Conservation (phyloP, 2,888 invertebrate genomes). For the Drosophila mettleri region DNA sequence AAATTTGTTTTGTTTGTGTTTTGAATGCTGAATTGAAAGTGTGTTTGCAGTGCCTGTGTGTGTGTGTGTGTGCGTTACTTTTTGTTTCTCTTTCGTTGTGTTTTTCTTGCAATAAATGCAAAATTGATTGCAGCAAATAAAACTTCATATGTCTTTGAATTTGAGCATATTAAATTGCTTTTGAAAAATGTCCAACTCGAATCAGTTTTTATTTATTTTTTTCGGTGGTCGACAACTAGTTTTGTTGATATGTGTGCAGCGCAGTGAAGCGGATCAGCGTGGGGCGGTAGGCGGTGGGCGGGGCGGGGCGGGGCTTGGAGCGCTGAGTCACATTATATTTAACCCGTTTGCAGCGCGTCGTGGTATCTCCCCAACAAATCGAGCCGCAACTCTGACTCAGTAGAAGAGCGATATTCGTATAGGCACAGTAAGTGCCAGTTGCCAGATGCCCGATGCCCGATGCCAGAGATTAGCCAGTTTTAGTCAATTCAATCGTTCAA, state of each 20-base stretch:
- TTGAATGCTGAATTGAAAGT: slow-evolving; percentile 43
- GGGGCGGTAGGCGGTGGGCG: neutral
- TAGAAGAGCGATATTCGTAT: neutral
- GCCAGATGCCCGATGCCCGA: no score
- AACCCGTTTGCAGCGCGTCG: slow-evolving; percentile 28
- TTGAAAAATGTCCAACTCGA: slow-evolving; percentile 18
- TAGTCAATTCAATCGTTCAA: neutral
- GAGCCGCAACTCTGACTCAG: slow-evolving; percentile 33
- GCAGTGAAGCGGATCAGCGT: slow-evolving; percentile 24
- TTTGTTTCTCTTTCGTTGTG: slow-evolving; percentile 25
- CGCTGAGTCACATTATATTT: slow-evolving; percentile 33
- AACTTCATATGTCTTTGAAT: slow-evolving; percentile 8
- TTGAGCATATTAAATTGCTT: slow-evolving; percentile 24
- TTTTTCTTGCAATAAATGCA: slow-evolving; percentile 33
- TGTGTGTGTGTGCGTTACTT: slow-evolving; percentile 23
- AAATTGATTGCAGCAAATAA: slow-evolving; percentile 26
- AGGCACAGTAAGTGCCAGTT: no score
- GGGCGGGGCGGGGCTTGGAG: neutral
- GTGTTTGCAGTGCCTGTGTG: slow-evolving; percentile 29
- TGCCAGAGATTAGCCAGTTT: slow-evolving; percentile 3
- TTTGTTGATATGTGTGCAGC: slow-evolving; percentile 7
- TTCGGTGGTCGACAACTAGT: slow-evolving; percentile 13
- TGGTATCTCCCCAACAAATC: slow-evolving; percentile 23
- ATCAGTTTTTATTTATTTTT: neutral
- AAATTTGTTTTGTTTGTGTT: slow-evolving; percentile 62